Percentiles rank a stretch among this genome's conserved stretches.
phyloP scores from a whole-genome alignment of 1,140 invertebrate genomes.

The Drosophila triauraria region DNA sequence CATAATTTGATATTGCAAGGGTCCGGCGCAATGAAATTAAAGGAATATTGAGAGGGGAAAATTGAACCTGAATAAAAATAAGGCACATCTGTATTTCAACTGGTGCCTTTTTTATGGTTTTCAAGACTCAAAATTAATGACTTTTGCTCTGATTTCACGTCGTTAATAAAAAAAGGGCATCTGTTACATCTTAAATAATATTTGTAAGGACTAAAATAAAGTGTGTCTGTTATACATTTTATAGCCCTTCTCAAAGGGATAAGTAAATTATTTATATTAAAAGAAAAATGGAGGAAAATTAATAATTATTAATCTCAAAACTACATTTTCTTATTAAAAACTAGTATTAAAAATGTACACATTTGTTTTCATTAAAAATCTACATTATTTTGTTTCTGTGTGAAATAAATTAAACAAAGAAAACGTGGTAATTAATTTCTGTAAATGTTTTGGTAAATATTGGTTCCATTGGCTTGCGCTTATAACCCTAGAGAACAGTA shows the following conservation, averaged over 20 bases:
- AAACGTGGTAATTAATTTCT: conserved; percentile 2
- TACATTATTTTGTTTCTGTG: not conserved
- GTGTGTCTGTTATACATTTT: too few species aligned
- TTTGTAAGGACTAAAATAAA: too few species aligned
- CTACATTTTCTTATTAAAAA: not conserved
- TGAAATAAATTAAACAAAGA: conserved; percentile 1
- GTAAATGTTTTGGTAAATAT: conserved; percentile 2
- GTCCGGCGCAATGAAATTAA: not conserved
- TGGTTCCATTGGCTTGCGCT: conserved; percentile 8
- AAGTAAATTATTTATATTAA: too few species aligned
- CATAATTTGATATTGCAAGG: conserved; percentile 22
- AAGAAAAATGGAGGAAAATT: too few species aligned
- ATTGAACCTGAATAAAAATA: conserved; percentile 8
- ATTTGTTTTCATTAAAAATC: not conserved
- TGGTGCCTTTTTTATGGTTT: not conserved
- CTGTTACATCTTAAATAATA: not conserved
- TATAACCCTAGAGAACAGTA: not conserved
- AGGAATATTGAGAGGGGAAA: conserved; percentile 6
- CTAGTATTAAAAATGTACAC: not conserved
- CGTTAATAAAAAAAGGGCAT: not conserved
- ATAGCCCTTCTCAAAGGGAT: not conserved
- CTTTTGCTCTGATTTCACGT: not conserved
- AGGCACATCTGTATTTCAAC: not conserved
- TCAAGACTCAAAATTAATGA: not conserved
- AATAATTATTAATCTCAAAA: not conserved